phyloP scores from a whole-genome alignment of 2,888 invertebrate genomes.

The Cephus sareptanus region DNA sequence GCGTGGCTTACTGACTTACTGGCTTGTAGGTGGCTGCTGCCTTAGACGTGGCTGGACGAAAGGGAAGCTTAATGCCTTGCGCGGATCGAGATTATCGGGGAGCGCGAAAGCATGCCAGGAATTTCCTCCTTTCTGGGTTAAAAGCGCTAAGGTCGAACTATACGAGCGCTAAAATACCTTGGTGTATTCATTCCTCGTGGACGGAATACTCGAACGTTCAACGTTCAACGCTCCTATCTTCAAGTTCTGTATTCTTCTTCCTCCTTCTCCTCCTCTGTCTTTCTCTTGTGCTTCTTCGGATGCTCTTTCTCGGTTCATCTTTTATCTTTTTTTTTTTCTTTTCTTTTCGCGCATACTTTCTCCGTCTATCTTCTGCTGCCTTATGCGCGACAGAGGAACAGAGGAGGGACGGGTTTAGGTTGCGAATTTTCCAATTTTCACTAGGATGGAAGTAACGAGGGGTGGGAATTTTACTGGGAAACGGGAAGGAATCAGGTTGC shows the following conservation, averaged over 20 bases:
- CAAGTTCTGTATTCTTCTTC: slow-evolving; percentile 21
- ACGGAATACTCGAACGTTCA: not conserved
- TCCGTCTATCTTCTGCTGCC: no score
- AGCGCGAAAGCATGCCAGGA: slow-evolving; percentile 36
- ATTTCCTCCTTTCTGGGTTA: slow-evolving; percentile 41
- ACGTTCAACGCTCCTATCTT: slow-evolving; percentile 9
- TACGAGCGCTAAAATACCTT: not conserved
- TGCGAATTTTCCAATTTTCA: not conserved
- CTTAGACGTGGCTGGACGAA: not conserved
- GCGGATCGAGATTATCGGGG: slow-evolving; percentile 36
- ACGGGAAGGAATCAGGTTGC: not conserved
- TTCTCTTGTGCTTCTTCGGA: not conserved
- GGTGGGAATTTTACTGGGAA: not conserved
- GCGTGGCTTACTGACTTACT: not conserved
- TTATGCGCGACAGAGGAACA: not conserved
- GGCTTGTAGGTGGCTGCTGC: no score
- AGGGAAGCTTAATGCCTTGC: slow-evolving; percentile 16
- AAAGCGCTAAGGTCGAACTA: slow-evolving; percentile 8
- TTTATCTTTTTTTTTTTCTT: slow-evolving; percentile 3
- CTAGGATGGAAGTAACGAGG: not conserved
- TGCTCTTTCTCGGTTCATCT: not conserved
- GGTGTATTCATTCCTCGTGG: not conserved
- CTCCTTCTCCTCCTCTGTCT: not conserved
- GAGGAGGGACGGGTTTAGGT: not conserved
- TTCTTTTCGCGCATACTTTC: not conserved